These are phyloP conservation scores for Eubasilissa regina DNA, from an alignment of 1,140 invertebrate species.

Conservation along the genomic window DNA sequence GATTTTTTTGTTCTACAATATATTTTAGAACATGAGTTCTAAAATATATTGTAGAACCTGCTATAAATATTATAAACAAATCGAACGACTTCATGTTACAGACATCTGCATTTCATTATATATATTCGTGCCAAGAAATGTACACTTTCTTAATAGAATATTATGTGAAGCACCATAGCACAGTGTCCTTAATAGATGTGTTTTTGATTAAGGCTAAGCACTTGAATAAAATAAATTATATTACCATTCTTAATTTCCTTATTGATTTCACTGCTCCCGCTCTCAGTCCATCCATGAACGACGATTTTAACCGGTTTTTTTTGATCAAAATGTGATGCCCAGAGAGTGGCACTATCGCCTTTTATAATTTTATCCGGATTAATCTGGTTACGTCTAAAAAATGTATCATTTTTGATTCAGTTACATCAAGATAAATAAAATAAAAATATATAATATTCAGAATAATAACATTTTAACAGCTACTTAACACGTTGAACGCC, in stretches of 20 bases:
- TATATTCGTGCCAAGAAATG: background rate
- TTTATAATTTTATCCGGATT: constrained; percentile 20
- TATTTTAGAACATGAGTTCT: too few relatives aligned
- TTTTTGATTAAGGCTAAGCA: background rate
- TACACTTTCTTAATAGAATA: background rate
- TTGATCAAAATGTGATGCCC: constrained; percentile 23
- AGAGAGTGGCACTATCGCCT: constrained; percentile 29
- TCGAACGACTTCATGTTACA: too few relatives aligned
- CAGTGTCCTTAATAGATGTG: background rate
- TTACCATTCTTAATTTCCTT: constrained; percentile 58
- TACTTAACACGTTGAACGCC: background rate
- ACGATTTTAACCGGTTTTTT: constrained; percentile 54
- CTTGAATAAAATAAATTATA: background rate
- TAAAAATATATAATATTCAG: background rate
- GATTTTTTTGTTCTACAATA: too few relatives aligned
- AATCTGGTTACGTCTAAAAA: constrained; percentile 35
- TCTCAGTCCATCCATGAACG: constrained; percentile 62
- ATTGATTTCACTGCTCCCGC: constrained; percentile 28
- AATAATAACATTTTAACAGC: background rate
- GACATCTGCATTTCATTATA: too few relatives aligned
- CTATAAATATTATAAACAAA: too few relatives aligned
- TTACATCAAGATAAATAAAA: too few relatives aligned
- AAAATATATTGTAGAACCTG: too few relatives aligned
- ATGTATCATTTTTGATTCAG: too few relatives aligned
- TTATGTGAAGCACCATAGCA: background rate